Evolutionary conservation across 2,113 vertebrate genomes (phyloP).

Genomic region (Stegostoma tigrinum): DNA sequence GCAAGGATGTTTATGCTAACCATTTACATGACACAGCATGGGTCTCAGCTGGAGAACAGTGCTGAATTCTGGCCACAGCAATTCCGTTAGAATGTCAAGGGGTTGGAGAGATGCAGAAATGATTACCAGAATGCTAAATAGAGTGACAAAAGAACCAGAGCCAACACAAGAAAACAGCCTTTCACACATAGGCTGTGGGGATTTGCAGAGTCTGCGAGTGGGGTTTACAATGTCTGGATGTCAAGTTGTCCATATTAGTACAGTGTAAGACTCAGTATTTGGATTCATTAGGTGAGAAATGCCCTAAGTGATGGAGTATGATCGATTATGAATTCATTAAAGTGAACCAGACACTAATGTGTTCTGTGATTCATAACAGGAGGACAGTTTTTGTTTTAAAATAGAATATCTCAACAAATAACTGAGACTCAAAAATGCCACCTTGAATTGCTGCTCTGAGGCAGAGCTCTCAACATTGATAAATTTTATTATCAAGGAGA

Average conservation of each 20-base stretch:
- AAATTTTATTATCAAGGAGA: neutral
- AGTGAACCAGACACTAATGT: neutral
- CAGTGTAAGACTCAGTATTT: neutral
- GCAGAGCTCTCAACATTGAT: neutral
- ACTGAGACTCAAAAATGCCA: neutral
- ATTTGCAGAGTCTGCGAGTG: neutral
- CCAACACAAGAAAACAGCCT: neutral
- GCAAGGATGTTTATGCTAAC: too few relatives aligned
- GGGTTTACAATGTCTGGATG: neutral
- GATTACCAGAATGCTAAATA: too few relatives aligned
- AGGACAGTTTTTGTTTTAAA: neutral
- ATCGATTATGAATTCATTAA: slow-evolving; percentile 16
- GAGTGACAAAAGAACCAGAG: neutral
- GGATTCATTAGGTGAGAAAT: neutral
- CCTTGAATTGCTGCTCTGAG: neutral
- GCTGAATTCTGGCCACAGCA: too few relatives aligned
- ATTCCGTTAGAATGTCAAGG: too few relatives aligned
- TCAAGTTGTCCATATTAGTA: neutral
- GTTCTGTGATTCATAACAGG: neutral
- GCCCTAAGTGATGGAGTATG: neutral
- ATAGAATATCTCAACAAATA: neutral
- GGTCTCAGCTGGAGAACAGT: too few relatives aligned
- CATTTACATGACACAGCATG: too few relatives aligned
- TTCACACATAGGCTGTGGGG: neutral
- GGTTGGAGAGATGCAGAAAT: too few relatives aligned